phyloP scores from a whole-genome alignment of 2,888 invertebrate genomes.

The Cremastinae sp. region DNA sequence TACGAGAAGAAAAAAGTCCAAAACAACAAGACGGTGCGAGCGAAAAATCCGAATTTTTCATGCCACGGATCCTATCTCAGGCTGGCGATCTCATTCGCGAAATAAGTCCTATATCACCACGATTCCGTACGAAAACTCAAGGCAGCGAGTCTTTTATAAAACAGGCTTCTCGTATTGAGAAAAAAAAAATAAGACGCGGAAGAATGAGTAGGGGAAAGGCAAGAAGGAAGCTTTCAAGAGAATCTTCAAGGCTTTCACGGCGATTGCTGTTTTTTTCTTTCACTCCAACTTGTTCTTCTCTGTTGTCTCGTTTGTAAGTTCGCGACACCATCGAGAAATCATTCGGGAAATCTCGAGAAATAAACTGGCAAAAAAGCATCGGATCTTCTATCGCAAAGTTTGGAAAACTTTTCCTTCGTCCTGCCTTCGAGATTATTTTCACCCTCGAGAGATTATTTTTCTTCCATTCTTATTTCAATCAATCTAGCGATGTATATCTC shows the following conservation, averaged over 20 bases:
- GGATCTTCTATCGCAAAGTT: neutral
- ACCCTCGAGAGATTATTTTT: too few species aligned
- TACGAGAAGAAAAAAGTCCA: constrained; percentile 32
- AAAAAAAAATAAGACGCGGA: constrained; percentile 29
- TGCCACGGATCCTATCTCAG: constrained; percentile 25
- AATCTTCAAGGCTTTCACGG: constrained; percentile 70
- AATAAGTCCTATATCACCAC: constrained; percentile 18
- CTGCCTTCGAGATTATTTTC: neutral
- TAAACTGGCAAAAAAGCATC: neutral
- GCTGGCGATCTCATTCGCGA: constrained; percentile 34
- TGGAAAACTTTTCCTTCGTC: constrained; percentile 13
- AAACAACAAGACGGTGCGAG: constrained; percentile 10
- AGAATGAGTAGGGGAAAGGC: constrained; percentile 23
- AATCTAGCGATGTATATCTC: too few species aligned
- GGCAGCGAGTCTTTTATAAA: constrained; percentile 13
- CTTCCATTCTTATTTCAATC: too few species aligned
- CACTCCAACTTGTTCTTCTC: constrained; percentile 61
- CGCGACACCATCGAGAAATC: constrained; percentile 58
- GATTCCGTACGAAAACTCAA: constrained; percentile 26
- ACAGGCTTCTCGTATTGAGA: constrained; percentile 35
- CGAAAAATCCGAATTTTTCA: constrained; percentile 43
- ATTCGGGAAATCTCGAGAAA: constrained; percentile 38
- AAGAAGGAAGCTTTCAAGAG: constrained; percentile 31
- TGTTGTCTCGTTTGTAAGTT: constrained; percentile 68
- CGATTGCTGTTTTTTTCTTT: constrained; percentile 63